Conservation (phyloP, 2,797 vertebrate genomes). For the Hybognathus amarus region DNA sequence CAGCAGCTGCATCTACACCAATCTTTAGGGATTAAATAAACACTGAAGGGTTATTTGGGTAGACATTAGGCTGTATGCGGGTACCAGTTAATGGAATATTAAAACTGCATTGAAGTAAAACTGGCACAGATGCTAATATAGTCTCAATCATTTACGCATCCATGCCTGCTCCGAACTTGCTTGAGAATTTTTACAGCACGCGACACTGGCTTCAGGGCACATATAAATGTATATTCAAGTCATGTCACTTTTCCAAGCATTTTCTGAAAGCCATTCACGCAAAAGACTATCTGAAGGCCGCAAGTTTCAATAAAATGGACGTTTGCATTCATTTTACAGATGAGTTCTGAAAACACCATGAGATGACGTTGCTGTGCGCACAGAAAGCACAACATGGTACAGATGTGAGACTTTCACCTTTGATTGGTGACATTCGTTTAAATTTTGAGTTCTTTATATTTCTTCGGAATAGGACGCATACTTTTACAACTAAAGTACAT, state of each 20-base stretch:
- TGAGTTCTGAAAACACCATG: background rate
- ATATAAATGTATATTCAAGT: background rate
- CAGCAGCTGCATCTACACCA: no score
- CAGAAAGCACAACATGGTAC: no score
- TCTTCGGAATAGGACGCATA: no score
- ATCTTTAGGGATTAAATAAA: background rate
- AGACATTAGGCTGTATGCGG: background rate
- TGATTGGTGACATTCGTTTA: no score
- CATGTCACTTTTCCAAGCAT: background rate
- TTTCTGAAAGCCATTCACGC: background rate
- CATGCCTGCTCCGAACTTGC: background rate
- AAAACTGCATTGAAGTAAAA: constrained; percentile 45
- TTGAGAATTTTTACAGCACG: constrained; percentile 19
- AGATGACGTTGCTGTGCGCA: no score
- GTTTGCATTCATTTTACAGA: background rate
- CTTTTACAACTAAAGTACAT: no score
- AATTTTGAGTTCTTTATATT: no score
- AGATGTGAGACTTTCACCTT: no score
- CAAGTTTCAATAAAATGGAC: background rate
- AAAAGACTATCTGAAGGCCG: background rate
- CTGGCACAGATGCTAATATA: no score
- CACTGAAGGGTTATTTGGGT: background rate
- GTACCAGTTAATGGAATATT: constrained; percentile 11
- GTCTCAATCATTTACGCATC: no score
- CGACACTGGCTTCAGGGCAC: background rate